Conservation (phyloP, 2,888 invertebrate genomes). For the Drosophila meridionalis region DNA sequence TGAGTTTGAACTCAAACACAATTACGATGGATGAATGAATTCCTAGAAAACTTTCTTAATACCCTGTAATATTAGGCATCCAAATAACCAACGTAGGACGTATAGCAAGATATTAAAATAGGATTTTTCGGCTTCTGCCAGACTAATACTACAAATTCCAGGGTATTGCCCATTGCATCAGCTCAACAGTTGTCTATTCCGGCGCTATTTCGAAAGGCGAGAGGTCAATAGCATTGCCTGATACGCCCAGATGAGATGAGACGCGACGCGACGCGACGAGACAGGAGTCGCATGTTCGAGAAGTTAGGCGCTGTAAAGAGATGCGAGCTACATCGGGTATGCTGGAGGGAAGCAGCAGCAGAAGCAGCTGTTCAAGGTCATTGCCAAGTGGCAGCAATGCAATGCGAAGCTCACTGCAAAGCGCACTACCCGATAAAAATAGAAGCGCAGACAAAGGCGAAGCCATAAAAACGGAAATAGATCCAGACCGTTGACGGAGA, state of each 20-base stretch:
- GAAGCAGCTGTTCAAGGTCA: conserved; percentile 65
- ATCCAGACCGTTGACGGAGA: conserved; percentile 11
- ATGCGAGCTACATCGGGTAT: neutral
- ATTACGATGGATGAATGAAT: too few species aligned
- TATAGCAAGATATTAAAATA: neutral
- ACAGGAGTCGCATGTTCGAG: conserved; percentile 2
- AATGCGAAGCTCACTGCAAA: conserved; percentile 11
- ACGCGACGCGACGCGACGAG: conserved; percentile 4
- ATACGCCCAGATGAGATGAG: conserved; percentile 31
- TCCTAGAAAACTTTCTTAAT: neutral
- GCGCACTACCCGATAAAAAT: conserved; percentile 27
- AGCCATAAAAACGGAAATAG: conserved; percentile 35
- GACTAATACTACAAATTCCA: neutral
- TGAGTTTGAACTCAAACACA: too few species aligned
- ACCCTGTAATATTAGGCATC: neutral
- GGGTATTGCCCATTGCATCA: conserved; percentile 20
- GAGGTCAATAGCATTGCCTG: conserved; percentile 58
- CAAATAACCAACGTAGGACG: neutral
- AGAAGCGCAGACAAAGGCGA: conserved; percentile 46
- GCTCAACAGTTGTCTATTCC: neutral
- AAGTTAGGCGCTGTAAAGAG: conserved; percentile 7
- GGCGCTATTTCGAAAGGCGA: conserved; percentile 22
- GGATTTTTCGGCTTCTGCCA: neutral
- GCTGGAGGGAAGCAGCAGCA: neutral
- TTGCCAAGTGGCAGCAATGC: conserved; percentile 54